Evolutionary conservation across 1,140 invertebrate species (phyloP).

Genomic region (Leptopilina boulardi): DNA sequence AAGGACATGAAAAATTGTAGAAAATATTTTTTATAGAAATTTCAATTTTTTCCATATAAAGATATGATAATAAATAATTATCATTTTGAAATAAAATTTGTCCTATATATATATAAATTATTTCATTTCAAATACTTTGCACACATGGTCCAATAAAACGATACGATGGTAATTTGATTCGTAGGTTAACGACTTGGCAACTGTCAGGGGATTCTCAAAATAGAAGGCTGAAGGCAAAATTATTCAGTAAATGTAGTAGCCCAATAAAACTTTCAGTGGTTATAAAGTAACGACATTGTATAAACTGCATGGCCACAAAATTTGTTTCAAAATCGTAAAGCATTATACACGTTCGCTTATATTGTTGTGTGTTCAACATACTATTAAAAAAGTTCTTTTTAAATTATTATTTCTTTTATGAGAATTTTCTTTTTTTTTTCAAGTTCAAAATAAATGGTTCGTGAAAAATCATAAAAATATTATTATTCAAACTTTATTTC

Average conservation of each 20-base stretch:
- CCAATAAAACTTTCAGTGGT: conserved; percentile 25
- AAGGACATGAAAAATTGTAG: too few relatives aligned
- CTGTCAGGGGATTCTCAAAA: background rate
- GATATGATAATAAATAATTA: background rate
- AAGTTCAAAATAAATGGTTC: background rate
- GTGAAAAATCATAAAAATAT: too few relatives aligned
- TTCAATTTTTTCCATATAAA: too few relatives aligned
- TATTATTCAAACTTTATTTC: too few relatives aligned
- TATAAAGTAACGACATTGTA: conserved; percentile 6
- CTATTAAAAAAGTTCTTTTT: background rate
- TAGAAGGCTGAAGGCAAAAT: conserved; percentile 9
- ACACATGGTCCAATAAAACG: background rate
- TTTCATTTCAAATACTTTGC: background rate
- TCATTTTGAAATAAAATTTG: background rate
- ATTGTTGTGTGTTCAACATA: background rate
- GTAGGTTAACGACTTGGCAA: conserved; percentile 16
- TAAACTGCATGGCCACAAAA: background rate
- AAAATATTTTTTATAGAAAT: too few relatives aligned
- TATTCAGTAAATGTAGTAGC: background rate
- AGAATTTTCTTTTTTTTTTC: background rate
- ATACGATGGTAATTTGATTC: conserved; percentile 11
- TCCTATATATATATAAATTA: background rate
- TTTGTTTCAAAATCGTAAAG: conserved; percentile 18
- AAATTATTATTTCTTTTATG: conserved; percentile 1
- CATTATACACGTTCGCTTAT: background rate